Evolutionary conservation across 1,140 invertebrate species (phyloP), one percentile per base, ranked within the genome.

Genomic region (Hestina assimilis): DNA sequence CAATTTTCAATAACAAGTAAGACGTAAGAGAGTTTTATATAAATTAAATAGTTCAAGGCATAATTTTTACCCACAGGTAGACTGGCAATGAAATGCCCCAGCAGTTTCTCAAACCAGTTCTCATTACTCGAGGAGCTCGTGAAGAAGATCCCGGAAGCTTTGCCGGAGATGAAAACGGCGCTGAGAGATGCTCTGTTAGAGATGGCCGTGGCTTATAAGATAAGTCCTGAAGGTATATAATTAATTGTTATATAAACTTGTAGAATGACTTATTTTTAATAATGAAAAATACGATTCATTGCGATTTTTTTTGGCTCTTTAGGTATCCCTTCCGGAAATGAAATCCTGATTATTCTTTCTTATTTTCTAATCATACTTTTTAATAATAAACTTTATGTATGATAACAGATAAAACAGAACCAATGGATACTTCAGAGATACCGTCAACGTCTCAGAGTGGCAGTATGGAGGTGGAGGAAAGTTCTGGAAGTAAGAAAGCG

Each of bases 111-210:
- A 56, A 79, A 75, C 6, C 80, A 89, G 54, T 87, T 89, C 51
- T 64, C 78, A 2, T 60, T 88, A 19, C 56, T 89, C 2, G 89
- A 89, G 54, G 87, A 89, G 43, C 60, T 89, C 26, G 90, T 91
- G 7, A 90, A 91, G 65, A 90, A 91, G 64, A 83, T 92, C 46
- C 88, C 90, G 0, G 89, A 84, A 45, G 87, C 89, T 8, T 46
- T 84, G 4, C 88, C 90, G 0, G 92, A 94, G 43, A 89, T 92
- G 38, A 90, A 91, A 57, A 89, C 92, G 0, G 90, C 93, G 1
- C 89, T 95, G n/a, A 89, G 94, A 28, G 93, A 95, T 70, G 92
- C 93, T 0, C 74, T 95, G 11, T 89, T 93, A 1, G 90, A 93
- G 14, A 93, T 95, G 91, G 91, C 93, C 2, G 86, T 89, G 3